Evolutionary conservation across 2,113 vertebrate species (phyloP).

Genomic region (Cygnus atratus): DNA sequence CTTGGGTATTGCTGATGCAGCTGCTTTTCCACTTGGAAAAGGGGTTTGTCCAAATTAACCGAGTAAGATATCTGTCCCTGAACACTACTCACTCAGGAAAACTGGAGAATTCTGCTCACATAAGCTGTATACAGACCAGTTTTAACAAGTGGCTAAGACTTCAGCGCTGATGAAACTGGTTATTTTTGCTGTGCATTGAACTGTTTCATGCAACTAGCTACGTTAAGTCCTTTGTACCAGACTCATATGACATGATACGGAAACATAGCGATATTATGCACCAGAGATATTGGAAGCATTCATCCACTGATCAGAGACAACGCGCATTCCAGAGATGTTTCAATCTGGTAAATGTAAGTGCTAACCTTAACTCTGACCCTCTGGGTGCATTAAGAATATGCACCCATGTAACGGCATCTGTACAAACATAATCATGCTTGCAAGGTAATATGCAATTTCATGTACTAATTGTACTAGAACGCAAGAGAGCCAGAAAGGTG

Average conservation of each 20-base stretch:
- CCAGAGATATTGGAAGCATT: neutral
- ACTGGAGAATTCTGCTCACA: neutral
- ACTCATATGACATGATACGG: neutral
- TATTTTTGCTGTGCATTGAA: neutral
- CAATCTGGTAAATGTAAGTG: neutral
- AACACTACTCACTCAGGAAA: neutral
- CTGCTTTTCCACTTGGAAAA: neutral
- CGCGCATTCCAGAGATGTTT: neutral
- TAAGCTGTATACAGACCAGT: neutral
- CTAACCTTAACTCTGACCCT: neutral
- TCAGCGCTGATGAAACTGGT: neutral
- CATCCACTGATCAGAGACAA: neutral
- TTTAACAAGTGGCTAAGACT: neutral
- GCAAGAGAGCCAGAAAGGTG: neutral
- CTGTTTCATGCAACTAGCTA: neutral
- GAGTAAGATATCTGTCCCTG: neutral
- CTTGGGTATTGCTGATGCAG: neutral
- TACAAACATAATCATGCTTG: neutral
- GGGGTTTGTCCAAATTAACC: neutral
- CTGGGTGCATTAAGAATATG: neutral
- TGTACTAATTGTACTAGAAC: neutral
- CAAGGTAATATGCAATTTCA: neutral
- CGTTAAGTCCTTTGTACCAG: neutral
- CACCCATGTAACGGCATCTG: neutral
- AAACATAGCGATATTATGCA: neutral